Evolutionary conservation across 1,140 invertebrate genomes (phyloP).

Genomic region (Paraescarpia echinospica): DNA sequence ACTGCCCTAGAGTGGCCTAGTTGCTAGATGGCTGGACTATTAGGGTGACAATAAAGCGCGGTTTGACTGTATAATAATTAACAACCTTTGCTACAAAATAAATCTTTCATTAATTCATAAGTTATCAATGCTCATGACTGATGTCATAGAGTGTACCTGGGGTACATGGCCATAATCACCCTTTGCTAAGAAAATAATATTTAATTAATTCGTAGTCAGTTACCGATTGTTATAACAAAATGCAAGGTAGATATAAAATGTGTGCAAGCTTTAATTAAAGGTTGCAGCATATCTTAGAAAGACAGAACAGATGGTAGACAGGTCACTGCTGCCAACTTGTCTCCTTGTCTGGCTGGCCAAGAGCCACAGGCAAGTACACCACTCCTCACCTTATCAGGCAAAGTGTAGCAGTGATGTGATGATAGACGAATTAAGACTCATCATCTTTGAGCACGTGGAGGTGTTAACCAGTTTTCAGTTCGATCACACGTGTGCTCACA

Average conservation of each 20-base stretch:
- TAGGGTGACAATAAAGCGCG: too few relatives aligned
- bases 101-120: too few relatives aligned
- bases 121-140: too few relatives aligned
- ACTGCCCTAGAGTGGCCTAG: too few relatives aligned
- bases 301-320: neutral
- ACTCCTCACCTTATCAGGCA: neutral
- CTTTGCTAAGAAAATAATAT: neutral
- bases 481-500: neutral
- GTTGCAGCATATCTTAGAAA: neutral
- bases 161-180: too few relatives aligned
- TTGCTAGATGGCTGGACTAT: too few relatives aligned
- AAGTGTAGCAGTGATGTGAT: neutral
- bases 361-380: neutral
- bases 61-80: too few relatives aligned
- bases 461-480: constrained; percentile 1
- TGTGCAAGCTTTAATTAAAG: neutral
- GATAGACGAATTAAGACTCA: neutral
- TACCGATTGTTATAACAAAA: neutral
- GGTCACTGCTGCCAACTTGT: neutral
- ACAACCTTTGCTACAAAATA: too few relatives aligned
- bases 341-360: neutral
- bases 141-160: too few relatives aligned
- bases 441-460: neutral
- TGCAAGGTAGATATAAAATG: neutral
- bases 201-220: neutral